Evolutionary conservation across 2,113 vertebrate species (phyloP), one percentile per base, ranked within the genome.

Genomic region (Genyomyrus donnyi): DNA sequence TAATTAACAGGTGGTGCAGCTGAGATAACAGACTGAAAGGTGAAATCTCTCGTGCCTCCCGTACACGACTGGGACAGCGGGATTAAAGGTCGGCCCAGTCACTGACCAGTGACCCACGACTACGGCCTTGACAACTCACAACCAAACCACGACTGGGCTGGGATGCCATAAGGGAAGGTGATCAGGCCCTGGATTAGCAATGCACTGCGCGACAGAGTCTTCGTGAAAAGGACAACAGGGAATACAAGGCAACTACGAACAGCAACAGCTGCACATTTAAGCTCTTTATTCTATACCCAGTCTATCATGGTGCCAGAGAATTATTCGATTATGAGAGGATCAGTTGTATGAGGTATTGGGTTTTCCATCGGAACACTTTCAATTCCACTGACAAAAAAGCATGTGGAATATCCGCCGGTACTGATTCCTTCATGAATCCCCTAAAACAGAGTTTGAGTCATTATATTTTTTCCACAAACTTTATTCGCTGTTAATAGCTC

Each of bases 91-190:
- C 92, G 93, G 90, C 84, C 74, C 74, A 83, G 88, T 92, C 91
- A 31, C 90, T 92, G 94, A 93, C 93, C 94, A 66, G 91, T 95
- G 93, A 95, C 94, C 93, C 92, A 42, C 6, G 91, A 93, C 94
- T 95, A 95, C 95, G 91, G 94, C 19, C 39, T 9, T 94, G 91
- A 94, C 74, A 74, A 35, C 10, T 48, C 85, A 2, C 48, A 27
- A 4, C 88, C 91, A 94, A 93, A 94, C 93, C 92, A 93, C 93
- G 49, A 93, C 93, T 90, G 9, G 93, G 91, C 90, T 91, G 92
- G 91, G 92, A 89, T 56, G 21, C 24, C 83, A 49, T 92, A n/a
- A 50, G 49, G n/a, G 27, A 49, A 31, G 50, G 49, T 39, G 85
- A 42, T 27, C 85, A 7, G 90, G 91, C 91, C 91, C 83, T 91